Evolutionary conservation across 2,797 vertebrate genomes (phyloP), one percentile per base, ranked within the genome.

Genomic region (Etheostoma perlongum): DNA sequence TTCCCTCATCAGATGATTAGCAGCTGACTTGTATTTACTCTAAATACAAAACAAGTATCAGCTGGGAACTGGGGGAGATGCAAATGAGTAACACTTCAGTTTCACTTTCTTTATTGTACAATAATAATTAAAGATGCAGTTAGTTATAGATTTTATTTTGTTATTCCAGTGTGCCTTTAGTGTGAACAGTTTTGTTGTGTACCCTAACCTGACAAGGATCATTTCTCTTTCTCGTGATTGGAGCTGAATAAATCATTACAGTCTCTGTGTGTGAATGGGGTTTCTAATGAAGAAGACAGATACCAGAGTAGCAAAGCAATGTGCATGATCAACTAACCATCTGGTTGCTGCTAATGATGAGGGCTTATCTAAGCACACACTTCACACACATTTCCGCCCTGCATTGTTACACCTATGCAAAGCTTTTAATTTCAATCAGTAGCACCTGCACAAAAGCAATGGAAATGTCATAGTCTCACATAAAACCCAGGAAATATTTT

Each of bases 251-350:
- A 72, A 76, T 74, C 66, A 85, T 62, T 6, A 0, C 36, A 15
- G n/a, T 59, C 21, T 82, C 36, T 47, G 21, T 67, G 27, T 73
- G 76, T 76, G 60, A 76, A 71, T 67, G 58, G 74, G 70, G 8
- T 69, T 76, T 79, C 49, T 87, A 89, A 89, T 77, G 84, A 87
- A 66, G 60, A 83, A 61, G 72, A 85, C 79, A 82, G 83, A 90
- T 88, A 88, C 51, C 69, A 52, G 66, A 76, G 72, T 9, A 81
- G 77, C 80, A 78, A 63, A 86, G 88, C 72, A 88, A 88, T 88
- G 89, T 89, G 76, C 78, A 25, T 72, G 79, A 90, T 90, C 89
- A 91, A 77, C 74, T 66, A 60, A 80, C 90, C 90, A 93, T 92
- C 90, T 93, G 91, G 27, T 86, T 44, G 7, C 59, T 78, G 76